A percentile compares a stretch with the other conserved stretches of the same genome.
Evolutionary conservation across 2,888 invertebrate genomes (phyloP).

Genomic region (Lobophora halterata): DNA sequence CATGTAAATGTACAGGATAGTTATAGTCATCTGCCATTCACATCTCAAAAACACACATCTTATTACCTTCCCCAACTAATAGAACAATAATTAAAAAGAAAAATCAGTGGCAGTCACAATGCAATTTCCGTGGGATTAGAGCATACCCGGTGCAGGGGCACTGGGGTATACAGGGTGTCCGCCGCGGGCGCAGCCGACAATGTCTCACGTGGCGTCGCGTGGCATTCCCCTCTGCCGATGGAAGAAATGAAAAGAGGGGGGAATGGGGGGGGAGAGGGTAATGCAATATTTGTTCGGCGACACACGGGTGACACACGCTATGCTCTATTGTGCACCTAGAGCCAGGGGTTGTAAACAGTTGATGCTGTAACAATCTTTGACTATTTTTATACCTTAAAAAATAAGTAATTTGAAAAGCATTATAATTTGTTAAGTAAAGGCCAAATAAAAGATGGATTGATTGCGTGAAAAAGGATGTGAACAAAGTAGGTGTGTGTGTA

Average conservation of each 20-base stretch:
- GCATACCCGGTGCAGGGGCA: no score
- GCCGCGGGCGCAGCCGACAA: constrained; percentile 51
- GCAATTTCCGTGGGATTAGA: constrained; percentile 63
- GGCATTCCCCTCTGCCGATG: constrained; percentile 36
- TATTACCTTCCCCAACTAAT: constrained; percentile 1
- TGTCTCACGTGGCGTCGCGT: constrained; percentile 45
- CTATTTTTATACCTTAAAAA: neutral
- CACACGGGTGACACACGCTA: constrained; percentile 75
- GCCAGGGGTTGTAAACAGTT: constrained; percentile 53
- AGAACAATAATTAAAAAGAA: constrained; percentile 38
- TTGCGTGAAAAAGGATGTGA: no score
- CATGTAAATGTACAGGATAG: no score
- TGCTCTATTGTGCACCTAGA: constrained; percentile 60
- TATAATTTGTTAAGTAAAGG: no score
- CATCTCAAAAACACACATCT: neutral
- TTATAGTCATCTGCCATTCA: neutral
- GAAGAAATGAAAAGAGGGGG: constrained; percentile 23
- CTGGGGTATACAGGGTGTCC: constrained; percentile 56
- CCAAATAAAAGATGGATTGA: no score
- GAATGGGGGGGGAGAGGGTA: constrained; percentile 42
- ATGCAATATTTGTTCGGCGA: constrained; percentile 77
- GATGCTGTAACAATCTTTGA: constrained; percentile 18
- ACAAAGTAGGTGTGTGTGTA: no score
- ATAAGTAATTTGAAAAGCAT: no score
- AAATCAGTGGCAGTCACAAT: constrained; percentile 57